These are phyloP conservation scores for Alcedo atthis DNA, from an alignment of 2,797 vertebrate genomes.

Conservation along the genomic window DNA sequence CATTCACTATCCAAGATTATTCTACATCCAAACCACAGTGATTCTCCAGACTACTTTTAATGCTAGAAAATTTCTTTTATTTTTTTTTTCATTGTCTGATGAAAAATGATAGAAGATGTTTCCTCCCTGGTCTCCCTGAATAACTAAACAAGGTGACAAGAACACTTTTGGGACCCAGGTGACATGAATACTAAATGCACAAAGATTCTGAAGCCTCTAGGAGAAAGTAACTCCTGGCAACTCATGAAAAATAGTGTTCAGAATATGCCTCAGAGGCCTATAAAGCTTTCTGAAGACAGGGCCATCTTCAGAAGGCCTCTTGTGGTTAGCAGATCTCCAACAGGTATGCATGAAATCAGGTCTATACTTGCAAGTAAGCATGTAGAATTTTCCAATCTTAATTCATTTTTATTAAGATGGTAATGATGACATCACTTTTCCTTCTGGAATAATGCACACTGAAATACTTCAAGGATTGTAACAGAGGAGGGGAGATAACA, in stretches of 20 bases:
- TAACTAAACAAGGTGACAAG: background rate
- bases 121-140: background rate
- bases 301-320: background rate
- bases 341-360: background rate
- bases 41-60: background rate
- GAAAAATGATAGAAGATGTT: background rate
- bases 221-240: background rate
- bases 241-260: background rate
- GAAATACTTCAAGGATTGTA: background rate
- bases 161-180: background rate
- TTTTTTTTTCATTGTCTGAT: background rate
- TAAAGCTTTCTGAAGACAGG: background rate
- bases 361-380: background rate
- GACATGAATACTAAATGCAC: background rate
- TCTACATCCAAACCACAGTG: background rate
- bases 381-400: background rate
- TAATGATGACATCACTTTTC: background rate
- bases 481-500: background rate
- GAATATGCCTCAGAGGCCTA: background rate
- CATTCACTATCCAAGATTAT: background rate
- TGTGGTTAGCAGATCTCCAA: background rate
- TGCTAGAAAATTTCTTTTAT: background rate
- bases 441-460: background rate
- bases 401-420: background rate
- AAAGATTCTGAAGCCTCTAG: background rate